Evolutionary conservation across 2,113 vertebrate species (phyloP).

Genomic region (Rafetus swinhoei): DNA sequence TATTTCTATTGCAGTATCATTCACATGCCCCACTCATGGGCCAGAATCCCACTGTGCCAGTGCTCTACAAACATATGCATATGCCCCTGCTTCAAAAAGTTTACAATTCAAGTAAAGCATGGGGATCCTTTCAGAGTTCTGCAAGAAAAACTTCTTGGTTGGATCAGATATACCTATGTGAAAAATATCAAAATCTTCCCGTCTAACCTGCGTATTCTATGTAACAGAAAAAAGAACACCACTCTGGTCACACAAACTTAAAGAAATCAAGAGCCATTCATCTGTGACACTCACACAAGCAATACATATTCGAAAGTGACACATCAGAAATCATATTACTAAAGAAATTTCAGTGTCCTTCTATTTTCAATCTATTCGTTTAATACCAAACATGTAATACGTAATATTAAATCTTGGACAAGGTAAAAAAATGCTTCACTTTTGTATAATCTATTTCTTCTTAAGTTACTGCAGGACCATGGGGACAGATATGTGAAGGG

Average conservation of each 20-base stretch:
- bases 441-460: neutral
- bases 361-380: neutral
- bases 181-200: neutral
- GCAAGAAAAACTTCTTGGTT: neutral
- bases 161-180: neutral
- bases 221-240: neutral
- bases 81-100: neutral
- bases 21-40: neutral
- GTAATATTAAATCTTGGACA: neutral
- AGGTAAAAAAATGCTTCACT: neutral
- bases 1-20: neutral
- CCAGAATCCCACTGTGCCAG: neutral
- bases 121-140: neutral
- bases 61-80: neutral
- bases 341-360: neutral
- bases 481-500: slow-evolving; percentile 68
- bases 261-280: neutral
- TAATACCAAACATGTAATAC: neutral
- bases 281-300: neutral
- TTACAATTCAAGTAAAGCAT: neutral
- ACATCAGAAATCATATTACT: neutral
- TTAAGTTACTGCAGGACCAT: neutral
- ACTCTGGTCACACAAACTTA: neutral
- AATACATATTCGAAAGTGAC: neutral
- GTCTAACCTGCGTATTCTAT: neutral